Evolutionary conservation across 2,113 vertebrate genomes (phyloP).

Genomic region (Platysteira castanea): DNA sequence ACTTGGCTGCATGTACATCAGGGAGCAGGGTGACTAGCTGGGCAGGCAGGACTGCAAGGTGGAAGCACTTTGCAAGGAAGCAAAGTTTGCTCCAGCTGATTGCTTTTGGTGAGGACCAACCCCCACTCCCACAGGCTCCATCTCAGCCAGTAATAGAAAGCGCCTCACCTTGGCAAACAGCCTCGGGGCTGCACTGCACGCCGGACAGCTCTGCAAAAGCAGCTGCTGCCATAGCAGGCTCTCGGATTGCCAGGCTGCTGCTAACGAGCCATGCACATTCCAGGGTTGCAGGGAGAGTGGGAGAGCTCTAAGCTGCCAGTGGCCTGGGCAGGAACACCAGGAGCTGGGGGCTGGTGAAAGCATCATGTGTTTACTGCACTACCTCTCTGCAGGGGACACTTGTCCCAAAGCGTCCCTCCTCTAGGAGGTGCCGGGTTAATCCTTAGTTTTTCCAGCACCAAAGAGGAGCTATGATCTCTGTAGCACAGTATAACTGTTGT

Average conservation of each 20-base stretch:
- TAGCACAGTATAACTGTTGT: background rate
- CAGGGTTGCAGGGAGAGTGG: background rate
- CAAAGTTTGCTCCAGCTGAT: background rate
- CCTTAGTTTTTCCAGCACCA: background rate
- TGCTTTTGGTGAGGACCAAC: background rate
- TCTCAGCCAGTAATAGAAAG: background rate
- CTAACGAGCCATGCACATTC: background rate
- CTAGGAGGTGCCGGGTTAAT: background rate
- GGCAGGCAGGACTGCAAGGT: background rate
- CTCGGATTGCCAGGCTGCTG: constrained; percentile 14
- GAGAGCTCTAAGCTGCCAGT: background rate
- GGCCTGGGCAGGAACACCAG: background rate
- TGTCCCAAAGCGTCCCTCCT: background rate
- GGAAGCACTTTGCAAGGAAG: background rate
- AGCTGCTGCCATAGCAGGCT: constrained; percentile 7
- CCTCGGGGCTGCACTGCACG: fast-evolving
- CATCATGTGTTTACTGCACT: background rate
- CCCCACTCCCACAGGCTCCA: background rate
- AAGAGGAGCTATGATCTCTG: background rate
- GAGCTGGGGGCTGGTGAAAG: background rate
- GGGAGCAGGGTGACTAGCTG: background rate
- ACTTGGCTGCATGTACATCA: background rate
- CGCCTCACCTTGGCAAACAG: background rate
- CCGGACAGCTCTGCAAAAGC: background rate
- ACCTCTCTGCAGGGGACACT: background rate